These are phyloP conservation scores for Campylomormyrus numenius DNA, from an alignment of 2,113 vertebrate genomes.

Conservation along the genomic window DNA sequence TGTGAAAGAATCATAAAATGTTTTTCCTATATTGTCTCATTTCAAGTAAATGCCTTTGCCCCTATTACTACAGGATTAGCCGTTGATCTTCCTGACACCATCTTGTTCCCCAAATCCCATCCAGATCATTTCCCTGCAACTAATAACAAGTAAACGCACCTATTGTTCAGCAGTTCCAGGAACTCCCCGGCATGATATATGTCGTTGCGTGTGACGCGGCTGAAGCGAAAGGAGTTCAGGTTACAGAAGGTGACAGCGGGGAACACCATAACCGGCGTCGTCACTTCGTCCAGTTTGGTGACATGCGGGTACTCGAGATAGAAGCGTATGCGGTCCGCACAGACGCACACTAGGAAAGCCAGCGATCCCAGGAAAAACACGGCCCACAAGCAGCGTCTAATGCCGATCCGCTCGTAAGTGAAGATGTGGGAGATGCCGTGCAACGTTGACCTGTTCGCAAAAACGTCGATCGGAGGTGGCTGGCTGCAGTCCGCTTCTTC, in stretches of 20 bases:
- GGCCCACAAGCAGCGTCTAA: constrained; percentile 84
- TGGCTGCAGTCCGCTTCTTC: constrained; percentile 76
- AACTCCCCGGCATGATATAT: constrained; percentile 95
- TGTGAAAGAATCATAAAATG: not conserved
- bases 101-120: not conserved
- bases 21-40: not conserved
- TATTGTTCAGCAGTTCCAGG: constrained; percentile 89
- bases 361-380: constrained; percentile 85
- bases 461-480: constrained; percentile 84
- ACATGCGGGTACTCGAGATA: constrained; percentile 95
- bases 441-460: constrained; percentile 87
- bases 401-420: constrained; percentile 81
- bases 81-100: not conserved
- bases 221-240: constrained; percentile 95
- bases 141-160: constrained; percentile 56
- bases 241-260: constrained; percentile 95
- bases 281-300: constrained; percentile 92
- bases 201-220: constrained; percentile 89
- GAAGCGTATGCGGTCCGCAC: constrained; percentile 87
- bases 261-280: constrained; percentile 79
- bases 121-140: not conserved
- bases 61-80: not conserved
- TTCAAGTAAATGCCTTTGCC: not conserved
- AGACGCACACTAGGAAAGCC: constrained; percentile 79
- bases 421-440: constrained; percentile 97